These are phyloP conservation scores for Hydrotaea cyrtoneurina DNA, from an alignment of 2,888 invertebrate species.

Conservation along the genomic window DNA sequence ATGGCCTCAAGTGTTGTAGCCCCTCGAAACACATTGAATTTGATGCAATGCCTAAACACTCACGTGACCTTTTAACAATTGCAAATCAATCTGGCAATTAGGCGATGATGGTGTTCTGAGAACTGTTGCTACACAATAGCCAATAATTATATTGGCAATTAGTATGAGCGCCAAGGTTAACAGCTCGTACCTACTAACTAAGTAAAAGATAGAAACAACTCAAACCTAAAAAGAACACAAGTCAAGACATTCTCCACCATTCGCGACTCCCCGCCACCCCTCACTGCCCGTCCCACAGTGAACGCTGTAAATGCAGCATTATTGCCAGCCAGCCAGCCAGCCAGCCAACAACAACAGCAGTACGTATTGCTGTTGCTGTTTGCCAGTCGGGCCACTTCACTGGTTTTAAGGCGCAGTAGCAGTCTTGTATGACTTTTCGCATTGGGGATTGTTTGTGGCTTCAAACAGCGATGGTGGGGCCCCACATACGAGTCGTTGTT, in stretches of 20 bases:
- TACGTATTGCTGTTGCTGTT: neutral
- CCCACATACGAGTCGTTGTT: neutral
- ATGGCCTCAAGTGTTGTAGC: neutral
- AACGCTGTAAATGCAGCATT: slow-evolving; percentile 5
- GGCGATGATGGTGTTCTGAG: slow-evolving; percentile 15
- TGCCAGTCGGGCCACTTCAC: neutral
- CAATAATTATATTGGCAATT: slow-evolving; percentile 47
- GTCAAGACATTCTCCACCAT: slow-evolving; percentile 11
- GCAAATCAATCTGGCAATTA: slow-evolving; percentile 27
- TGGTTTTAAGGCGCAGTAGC: slow-evolving; percentile 33
- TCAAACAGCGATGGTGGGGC: slow-evolving; percentile 12
- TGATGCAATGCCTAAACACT: neutral
- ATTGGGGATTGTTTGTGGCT: neutral
- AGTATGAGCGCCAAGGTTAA: slow-evolving; percentile 64
- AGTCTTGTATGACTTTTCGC: slow-evolving; percentile 4
- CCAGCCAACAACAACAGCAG: neutral
- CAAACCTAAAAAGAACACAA: slow-evolving; percentile 24
- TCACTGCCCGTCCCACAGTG: neutral
- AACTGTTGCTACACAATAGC: slow-evolving; percentile 31
- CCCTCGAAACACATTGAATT: neutral
- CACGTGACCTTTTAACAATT: slow-evolving; percentile 34
- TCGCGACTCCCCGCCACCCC: too few relatives aligned
- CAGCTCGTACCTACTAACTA: slow-evolving; percentile 51
- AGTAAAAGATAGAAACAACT: neutral
- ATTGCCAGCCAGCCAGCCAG: too few relatives aligned